Base-by-base conservation (phyloP, 2,113 vertebrate genomes). In the Eolophus roseicapilla region DNA sequence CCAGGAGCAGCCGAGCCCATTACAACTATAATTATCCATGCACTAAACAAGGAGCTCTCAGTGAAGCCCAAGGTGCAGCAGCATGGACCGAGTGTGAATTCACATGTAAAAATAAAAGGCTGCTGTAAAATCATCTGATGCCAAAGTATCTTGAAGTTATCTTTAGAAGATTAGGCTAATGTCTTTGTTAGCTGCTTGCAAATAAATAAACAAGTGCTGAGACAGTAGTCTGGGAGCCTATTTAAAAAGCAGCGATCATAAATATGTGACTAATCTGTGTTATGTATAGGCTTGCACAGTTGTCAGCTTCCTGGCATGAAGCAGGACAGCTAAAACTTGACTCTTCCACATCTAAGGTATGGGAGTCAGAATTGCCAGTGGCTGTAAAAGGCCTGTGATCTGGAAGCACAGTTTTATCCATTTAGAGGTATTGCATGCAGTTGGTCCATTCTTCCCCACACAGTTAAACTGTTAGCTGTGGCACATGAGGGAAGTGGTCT, bases 81-180 rank as follows among this genome's bases (percentile, higher is more conserved):
- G 20, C 1, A 0, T 12, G 68, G 70, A 64, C n/a, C 18, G 17
- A 81, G 82, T 46, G 89, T 83, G 82, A 96, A 96, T 90, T 55
- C 82, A 92, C 53, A 5, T 13, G 59, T 69, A 80, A 90, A 95
- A 97, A 95, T 94, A 97, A 96, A 93, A 93, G 77, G 62, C 78
- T 64, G 68, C 60, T 83, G 79, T 88, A 52, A 94, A 96, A 92
- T 96, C 91, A 89, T 64, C 86, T 93, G 88, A 85, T 92, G 86
- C 95, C 74, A 33, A 33, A 17, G 49, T 87, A 83, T 82, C 81
- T 79, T 74, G 17, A 76, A 43, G 82, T 92, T 97, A 96, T 95
- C 93, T 97, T 98, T 98, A 97, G 97, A 97, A 95, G 74, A 75
- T 64, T 80, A 90, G 37, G 13, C 85, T 93, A 86, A 86, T 76